Conservation (phyloP, 2,113 vertebrate species). For the Triplophysa siluroides region DNA sequence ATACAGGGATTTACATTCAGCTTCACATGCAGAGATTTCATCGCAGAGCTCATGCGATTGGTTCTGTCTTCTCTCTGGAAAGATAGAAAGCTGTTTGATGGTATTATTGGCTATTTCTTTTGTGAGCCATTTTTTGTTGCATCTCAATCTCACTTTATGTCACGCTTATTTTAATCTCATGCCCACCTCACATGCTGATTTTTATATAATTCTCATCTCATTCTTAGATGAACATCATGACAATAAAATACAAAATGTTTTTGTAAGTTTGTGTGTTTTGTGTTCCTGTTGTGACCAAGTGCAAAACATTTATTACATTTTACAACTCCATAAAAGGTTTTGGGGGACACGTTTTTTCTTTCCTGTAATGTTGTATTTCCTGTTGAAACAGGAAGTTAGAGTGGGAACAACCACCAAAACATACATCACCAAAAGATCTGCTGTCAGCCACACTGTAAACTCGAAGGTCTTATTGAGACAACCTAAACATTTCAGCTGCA, state of each 20-base stretch:
- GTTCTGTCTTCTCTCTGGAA: neutral
- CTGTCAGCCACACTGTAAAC: too few relatives aligned
- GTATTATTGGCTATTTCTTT: neutral
- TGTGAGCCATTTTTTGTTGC: neutral
- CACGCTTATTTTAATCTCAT: too few relatives aligned
- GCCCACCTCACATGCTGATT: too few relatives aligned
- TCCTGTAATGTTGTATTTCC: neutral
- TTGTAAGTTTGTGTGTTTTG: neutral
- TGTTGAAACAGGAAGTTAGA: neutral
- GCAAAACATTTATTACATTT: neutral
- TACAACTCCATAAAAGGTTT: neutral
- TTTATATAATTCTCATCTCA: neutral
- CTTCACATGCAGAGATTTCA: neutral
- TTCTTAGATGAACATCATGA: neutral
- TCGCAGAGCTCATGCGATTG: neutral
- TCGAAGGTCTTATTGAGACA: too few relatives aligned
- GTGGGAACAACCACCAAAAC: neutral
- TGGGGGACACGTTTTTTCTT: neutral
- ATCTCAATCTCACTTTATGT: neutral
- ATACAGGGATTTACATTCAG: too few relatives aligned
- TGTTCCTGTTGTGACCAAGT: conserved; percentile 24
- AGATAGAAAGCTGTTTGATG: conserved; percentile 6
- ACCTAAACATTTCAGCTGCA: too few relatives aligned
- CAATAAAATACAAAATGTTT: neutral
- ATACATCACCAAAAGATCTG: too few relatives aligned